phyloP scores from a whole-genome alignment of 2,888 invertebrate species.

The Pristionchus maxplancki region DNA sequence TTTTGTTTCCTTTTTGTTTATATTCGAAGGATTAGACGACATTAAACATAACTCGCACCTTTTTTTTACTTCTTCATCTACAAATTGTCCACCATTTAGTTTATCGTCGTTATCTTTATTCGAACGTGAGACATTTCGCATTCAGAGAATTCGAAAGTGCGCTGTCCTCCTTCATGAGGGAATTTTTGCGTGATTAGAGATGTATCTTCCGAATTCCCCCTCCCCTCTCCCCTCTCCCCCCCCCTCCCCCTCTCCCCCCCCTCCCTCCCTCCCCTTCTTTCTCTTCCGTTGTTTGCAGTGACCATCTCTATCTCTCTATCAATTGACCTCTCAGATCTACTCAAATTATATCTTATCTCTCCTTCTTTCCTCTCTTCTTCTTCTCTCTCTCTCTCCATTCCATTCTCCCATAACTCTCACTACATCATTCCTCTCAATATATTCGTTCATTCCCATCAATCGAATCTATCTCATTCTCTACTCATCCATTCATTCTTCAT shows the following conservation, averaged over 20 bases:
- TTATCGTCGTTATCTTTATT: too few relatives aligned
- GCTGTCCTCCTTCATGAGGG: background rate
- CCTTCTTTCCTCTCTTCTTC: constrained; percentile 40
- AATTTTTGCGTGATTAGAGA: background rate
- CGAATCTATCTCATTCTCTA: background rate
- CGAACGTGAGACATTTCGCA: too few relatives aligned
- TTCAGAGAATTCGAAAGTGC: background rate
- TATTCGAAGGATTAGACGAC: too few relatives aligned
- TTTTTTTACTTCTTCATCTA: too few relatives aligned
- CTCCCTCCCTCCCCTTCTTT: background rate
- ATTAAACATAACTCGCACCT: too few relatives aligned
- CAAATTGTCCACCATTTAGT: too few relatives aligned
- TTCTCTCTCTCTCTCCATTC: constrained; percentile 47
- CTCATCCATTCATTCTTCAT: background rate
- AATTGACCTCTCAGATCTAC: constrained; percentile 20
- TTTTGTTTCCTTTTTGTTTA: background rate
- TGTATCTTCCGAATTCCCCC: background rate
- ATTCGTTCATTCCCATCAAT: background rate
- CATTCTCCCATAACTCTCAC: constrained; percentile 3
- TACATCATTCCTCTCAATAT: background rate
- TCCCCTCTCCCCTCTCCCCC: constrained; percentile 49
- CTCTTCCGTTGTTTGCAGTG: constrained; percentile 31
- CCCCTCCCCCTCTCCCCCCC: too few relatives aligned
- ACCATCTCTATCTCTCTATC: constrained; percentile 16
- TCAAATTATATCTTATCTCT: constrained; percentile 44